Base-by-base conservation (phyloP, 1,140 invertebrate genomes). In the Gonatopus flavifemur region DNA sequence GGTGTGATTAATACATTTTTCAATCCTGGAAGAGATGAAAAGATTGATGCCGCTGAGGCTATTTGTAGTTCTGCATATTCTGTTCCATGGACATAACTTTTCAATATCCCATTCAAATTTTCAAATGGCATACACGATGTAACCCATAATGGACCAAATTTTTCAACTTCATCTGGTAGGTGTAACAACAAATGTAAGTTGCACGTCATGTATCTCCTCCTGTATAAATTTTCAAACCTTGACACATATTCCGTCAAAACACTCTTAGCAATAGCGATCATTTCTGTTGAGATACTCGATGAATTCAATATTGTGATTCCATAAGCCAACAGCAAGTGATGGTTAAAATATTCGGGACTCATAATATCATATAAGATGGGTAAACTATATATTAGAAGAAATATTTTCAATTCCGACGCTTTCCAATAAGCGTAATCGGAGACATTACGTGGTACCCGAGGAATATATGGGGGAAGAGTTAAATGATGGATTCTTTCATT, bases 151-250 rank as follows among this genome's bases (percentile, higher is more conserved):
- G 51, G 38, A 1, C 51, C 44, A 16, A 53, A 42, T 6, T 48
- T 3, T 19, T 22, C 7, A 2, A 53, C 51, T 9, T 43, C 24
- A 2, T 47, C 39, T 2, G 36, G 3, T 7, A 53, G 36, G 24
- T 53, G 51, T 1, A 47, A 28, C 22, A 53, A 41, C 37, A 42
- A 43, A 25, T 53, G 51, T 2, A 53, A 1, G 30, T 53, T 53
- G 22, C 31, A 46, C 18, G 31, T 48, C 41, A 44, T 45, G 21
- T 45, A 5, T 6, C 10, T 12, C 9, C 9, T 10, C 1, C 35
- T 25, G 21, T 52, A 52, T 2, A 45, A n/a, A 3, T 31, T 10
- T 39, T 52, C 16, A 22, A 44, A 52, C 8, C 15, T 19, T 9
- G 6, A n/a, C 3, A 52, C 50, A 20, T 22, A 28, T 6, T 28